phyloP scores from a whole-genome alignment of 2,113 vertebrate genomes.

The Ammodytes dubius region DNA sequence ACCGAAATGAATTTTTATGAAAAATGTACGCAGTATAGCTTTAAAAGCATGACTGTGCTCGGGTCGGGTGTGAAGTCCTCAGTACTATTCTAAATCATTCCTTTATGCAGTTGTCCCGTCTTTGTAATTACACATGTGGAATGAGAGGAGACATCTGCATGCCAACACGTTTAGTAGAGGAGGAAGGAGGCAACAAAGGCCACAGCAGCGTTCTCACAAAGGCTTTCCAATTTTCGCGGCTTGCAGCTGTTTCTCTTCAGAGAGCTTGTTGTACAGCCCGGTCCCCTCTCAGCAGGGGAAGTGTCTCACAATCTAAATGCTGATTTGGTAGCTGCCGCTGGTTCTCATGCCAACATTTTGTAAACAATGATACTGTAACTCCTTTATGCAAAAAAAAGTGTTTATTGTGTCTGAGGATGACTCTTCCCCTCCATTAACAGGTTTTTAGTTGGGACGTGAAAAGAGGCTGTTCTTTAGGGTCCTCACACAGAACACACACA shows the following conservation, averaged over 20 bases:
- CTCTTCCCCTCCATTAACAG: slow-evolving; percentile 28
- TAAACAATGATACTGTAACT: slow-evolving; percentile 32
- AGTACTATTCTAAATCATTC: slow-evolving; percentile 40
- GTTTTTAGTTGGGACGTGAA: slow-evolving; percentile 29
- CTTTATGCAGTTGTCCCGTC: slow-evolving; percentile 45
- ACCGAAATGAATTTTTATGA: no score
- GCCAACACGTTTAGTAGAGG: slow-evolving; percentile 63
- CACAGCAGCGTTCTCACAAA: slow-evolving; percentile 54
- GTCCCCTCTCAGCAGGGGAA: slow-evolving; percentile 50
- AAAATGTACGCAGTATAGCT: no score
- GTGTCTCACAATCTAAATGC: slow-evolving; percentile 32
- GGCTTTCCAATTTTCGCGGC: slow-evolving; percentile 68
- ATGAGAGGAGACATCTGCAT: slow-evolving; percentile 73
- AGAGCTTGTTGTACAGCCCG: slow-evolving; percentile 43
- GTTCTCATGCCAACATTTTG: slow-evolving; percentile 37
- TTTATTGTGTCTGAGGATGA: slow-evolving; percentile 20
- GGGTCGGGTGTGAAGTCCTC: slow-evolving; percentile 22
- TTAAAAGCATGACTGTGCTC: background rate
- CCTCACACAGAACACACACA: background rate
- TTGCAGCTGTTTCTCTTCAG: slow-evolving; percentile 76
- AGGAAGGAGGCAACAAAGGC: slow-evolving; percentile 74
- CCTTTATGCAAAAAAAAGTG: slow-evolving; percentile 31
- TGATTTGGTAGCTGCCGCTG: slow-evolving; percentile 40
- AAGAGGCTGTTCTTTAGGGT: background rate
- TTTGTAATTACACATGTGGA: slow-evolving; percentile 68